A percentile compares a stretch with the other conserved stretches of the same genome.
Conservation (phyloP, 1,140 invertebrate species). For the Sycophila sp. region DNA sequence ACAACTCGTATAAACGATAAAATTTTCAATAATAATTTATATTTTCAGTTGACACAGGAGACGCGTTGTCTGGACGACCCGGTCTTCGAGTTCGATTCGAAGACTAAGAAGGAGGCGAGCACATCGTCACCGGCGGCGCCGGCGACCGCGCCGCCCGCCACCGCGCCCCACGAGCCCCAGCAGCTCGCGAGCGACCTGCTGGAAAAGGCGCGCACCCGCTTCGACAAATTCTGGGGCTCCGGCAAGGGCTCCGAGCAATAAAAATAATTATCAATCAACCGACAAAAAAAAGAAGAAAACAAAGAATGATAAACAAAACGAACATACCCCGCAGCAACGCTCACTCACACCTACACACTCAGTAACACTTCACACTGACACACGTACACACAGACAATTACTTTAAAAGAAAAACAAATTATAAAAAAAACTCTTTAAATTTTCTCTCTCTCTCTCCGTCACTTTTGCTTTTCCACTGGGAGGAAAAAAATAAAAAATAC, state of each 20-base stretch:
- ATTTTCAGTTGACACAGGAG: not conserved
- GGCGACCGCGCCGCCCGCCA: constrained; percentile 11
- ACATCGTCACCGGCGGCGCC: not conserved
- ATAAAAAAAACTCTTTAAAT: not conserved
- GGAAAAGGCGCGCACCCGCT: constrained; percentile 83
- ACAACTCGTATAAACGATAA: no score
- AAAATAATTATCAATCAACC: no score
- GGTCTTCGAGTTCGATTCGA: constrained; percentile 65
- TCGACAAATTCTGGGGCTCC: constrained; percentile 87
- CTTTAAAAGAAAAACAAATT: no score
- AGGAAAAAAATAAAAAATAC: no score
- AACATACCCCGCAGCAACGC: no score
- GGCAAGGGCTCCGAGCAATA: constrained; percentile 58
- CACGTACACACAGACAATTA: no score
- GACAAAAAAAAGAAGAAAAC: not conserved
- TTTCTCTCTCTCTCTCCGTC: not conserved
- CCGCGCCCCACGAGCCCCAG: not conserved
- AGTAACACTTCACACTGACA: no score
- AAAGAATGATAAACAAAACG: no score
- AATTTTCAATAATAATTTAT: no score
- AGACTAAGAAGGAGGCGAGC: constrained; percentile 21
- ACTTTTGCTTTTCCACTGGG: not conserved
- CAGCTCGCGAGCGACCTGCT: constrained; percentile 76
- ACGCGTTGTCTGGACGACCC: constrained; percentile 67
- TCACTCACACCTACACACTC: no score